Evolutionary conservation across 2,888 invertebrate genomes (phyloP), one percentile per base, ranked within the genome.

Genomic region (Cosmia trapezina): DNA sequence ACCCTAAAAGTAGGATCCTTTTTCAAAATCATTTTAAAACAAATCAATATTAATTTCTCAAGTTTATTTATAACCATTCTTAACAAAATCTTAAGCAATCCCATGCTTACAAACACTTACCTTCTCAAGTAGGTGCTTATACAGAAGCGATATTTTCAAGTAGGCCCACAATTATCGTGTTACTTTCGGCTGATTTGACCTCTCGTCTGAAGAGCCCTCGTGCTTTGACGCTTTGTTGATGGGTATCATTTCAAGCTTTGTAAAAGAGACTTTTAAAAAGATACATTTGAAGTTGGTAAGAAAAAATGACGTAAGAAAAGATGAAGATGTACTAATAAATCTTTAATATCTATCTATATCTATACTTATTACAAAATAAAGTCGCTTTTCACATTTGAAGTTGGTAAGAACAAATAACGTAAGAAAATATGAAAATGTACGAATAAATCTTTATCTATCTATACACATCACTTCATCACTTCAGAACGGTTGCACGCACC

Each of bases 171-270:
- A 93, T 94, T 93, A 93, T 90, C 89, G 85, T 77, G 85, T 94
- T 93, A 92, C 88, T 91, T 93, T 89, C 90, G 88, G 88, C 80
- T 93, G 91, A 94, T 93, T 93, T 91, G 87, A 81, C 80, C 87
- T 72, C 89, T 89, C 83, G 78, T 78, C 86, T 90, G 86, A 83
- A 92, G 90, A 69, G 86, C 85, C 82, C 88, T 90, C 87, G 79
- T 87, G 91, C 84, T 83, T 86, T 87, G 86, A 93, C 91, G 92
- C 93, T 91, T 89, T 89, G 84, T 89, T 85, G 81, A 86, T 81
- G 75, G 76, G 76, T 82, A 84, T 83, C 70, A 70, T 75, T 66
- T 75, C 78, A 69, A 82, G 81, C 66, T 77, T 62, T 49, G 68
- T 22, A 62, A 59, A 56, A 70, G 12, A 59, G 12, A 11, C 43